These are phyloP conservation scores for Amblyjoppa fuscipennis DNA, from an alignment of 2,888 invertebrate genomes.

Conservation along the genomic window DNA sequence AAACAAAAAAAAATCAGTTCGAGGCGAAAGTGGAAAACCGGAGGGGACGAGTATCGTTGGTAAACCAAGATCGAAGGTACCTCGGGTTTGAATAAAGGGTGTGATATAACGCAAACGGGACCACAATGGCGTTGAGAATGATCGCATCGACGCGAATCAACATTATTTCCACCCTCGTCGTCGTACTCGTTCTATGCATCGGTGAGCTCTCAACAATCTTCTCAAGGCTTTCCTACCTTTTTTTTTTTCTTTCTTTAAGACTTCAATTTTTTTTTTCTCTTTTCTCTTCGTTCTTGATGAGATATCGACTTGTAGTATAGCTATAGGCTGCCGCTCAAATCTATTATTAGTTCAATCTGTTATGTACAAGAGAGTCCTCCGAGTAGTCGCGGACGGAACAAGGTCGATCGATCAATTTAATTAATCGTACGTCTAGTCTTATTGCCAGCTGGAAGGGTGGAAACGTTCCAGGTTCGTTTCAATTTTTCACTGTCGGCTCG, in stretches of 20 bases:
- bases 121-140: constrained; percentile 64
- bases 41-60: not conserved
- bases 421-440: constrained; percentile 59
- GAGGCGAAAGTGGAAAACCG: constrained; percentile 4
- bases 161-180: constrained; percentile 51
- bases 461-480: constrained; percentile 37
- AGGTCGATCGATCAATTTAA: constrained; percentile 68
- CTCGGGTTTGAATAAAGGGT: constrained; percentile 7
- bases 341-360: constrained; percentile 58
- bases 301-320: not conserved
- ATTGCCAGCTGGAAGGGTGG: constrained; percentile 29
- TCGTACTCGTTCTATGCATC: constrained; percentile 63
- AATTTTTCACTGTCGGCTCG: constrained; percentile 27
- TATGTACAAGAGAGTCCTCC: constrained; percentile 46
- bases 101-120: constrained; percentile 28
- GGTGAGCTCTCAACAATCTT: constrained; percentile 56
- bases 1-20: not conserved
- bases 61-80: constrained; percentile 4
- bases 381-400: constrained; percentile 42
- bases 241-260: constrained; percentile 3
- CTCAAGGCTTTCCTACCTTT: not conserved
- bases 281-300: constrained; percentile 1
- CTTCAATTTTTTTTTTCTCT: not conserved
- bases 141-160: constrained; percentile 61
- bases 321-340: constrained; percentile 36